Evolutionary conservation across 2,113 vertebrate species (phyloP), one percentile per base, ranked within the genome.

Genomic region (Zosterops lateralis): DNA sequence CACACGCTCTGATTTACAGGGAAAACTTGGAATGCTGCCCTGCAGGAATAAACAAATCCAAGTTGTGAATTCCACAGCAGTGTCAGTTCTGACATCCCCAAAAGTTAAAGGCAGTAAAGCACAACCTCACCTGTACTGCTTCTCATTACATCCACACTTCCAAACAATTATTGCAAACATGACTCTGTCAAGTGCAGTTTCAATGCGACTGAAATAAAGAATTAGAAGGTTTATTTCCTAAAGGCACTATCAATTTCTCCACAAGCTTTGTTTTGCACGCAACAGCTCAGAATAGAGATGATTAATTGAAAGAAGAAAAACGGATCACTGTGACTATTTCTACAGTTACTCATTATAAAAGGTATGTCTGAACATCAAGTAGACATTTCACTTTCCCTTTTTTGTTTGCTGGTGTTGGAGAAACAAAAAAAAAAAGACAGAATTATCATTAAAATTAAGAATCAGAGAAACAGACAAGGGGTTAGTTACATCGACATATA

Each of bases 391-490:
- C 36, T 78, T 72, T 84, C 50, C 34, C 32, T 84, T 89, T 50
- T 20, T 34, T 50, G 42, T 34, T 76, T 93, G 17, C 34, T 72
- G 54, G 20, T 42, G n/a, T 10, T 71, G 38, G 26, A 42, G 16
- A 48, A 83, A 62, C 6, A 62, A 56, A 65, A 66, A 38, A 66
- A 38, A 26, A 38, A 67, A 1, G 8, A 47, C 18, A 68, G 17
- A 84, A 84, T 53, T 12, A 65, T 92, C 17, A 56, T 31, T 67
- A 89, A 86, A 89, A 84, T 61, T 15, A 82, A 74, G n/a, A 96
- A 71, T 17, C 77, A 72, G 14, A 76, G 45, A 89, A 61, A 79
- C 1, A 28, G 44, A 50, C 38, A 62, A 31, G 26, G 3, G 0
- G 4, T 54, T 74, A 47, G 53, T 42, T 81, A 53, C 31, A 64